Conservation (phyloP, 2,888 invertebrate genomes). For the Morinoia aosen region DNA sequence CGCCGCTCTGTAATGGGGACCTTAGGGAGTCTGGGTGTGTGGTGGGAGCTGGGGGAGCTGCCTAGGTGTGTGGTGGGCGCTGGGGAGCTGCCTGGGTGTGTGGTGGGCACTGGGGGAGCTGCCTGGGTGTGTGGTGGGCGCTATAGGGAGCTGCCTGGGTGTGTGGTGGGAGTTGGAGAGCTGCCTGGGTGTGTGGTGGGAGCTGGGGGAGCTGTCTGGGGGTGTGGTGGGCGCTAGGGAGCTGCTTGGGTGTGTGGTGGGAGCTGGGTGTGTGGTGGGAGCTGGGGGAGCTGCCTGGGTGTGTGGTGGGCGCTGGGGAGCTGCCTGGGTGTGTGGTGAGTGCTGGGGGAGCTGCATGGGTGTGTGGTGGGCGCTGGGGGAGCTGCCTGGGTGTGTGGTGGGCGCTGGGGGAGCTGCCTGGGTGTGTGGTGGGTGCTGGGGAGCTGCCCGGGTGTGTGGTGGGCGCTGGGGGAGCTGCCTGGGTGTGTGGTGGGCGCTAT, state of each 20-base stretch:
- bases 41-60: neutral
- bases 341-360: too few relatives aligned
- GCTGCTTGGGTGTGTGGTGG: neutral
- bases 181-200: neutral
- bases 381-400: neutral
- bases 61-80: too few relatives aligned
- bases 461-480: neutral
- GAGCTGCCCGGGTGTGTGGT: neutral
- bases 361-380: too few relatives aligned
- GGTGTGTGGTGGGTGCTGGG: too few relatives aligned
- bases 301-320: too few relatives aligned
- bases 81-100: neutral
- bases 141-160: too few relatives aligned
- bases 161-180: neutral
- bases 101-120: neutral
- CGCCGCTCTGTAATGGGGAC: neutral
- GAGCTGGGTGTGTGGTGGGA: neutral
- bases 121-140: neutral
- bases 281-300: too few relatives aligned
- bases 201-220: too few relatives aligned
- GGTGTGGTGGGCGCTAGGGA: too few relatives aligned
- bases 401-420: neutral
- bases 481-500: neutral
- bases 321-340: too few relatives aligned
- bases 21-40: neutral